A percentile compares a stretch with the other conserved stretches of the same genome.
Conservation (phyloP, 1,140 invertebrate genomes). For the Drosophila suzukii region DNA sequence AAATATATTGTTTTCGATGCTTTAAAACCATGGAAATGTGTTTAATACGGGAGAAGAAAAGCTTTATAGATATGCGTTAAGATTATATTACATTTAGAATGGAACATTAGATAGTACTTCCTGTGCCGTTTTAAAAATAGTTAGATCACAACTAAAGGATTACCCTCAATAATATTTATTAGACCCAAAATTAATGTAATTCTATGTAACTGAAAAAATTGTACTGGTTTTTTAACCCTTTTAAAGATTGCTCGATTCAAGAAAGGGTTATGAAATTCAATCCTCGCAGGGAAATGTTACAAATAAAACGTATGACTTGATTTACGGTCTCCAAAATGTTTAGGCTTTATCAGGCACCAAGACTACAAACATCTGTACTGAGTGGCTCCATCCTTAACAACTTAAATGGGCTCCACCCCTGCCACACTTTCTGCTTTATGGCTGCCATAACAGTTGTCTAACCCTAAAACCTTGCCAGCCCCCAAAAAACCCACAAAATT, state of each 20-base stretch:
- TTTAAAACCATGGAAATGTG: background rate
- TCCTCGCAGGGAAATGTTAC: background rate
- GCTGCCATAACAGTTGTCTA: slow-evolving; percentile 50
- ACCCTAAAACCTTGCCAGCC: slow-evolving; percentile 42
- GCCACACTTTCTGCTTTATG: slow-evolving; percentile 18
- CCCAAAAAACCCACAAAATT: slow-evolving; percentile 30
- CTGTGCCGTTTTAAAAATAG: no score
- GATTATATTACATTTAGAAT: no score
- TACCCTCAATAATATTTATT: no score
- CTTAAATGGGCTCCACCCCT: slow-evolving; percentile 7
- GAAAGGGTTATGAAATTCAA: background rate
- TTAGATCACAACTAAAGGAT: no score
- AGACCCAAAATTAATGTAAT: no score
- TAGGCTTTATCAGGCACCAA: background rate
- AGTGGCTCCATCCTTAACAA: slow-evolving; percentile 20
- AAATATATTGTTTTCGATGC: slow-evolving; percentile 7
- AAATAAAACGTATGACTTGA: slow-evolving; percentile 6
- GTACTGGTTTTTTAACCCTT: no score
- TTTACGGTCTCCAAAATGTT: background rate
- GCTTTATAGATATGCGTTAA: no score
- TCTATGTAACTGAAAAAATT: no score
- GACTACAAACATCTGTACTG: background rate
- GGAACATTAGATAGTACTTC: no score
- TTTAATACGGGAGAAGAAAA: background rate
- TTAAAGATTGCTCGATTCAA: no score